Percentiles rank a stretch among this genome's conserved stretches.
These are phyloP conservation scores for Imbricaverruca yamaguchii DNA, from an alignment of 2,888 invertebrate genomes.

Conservation along the genomic window DNA sequence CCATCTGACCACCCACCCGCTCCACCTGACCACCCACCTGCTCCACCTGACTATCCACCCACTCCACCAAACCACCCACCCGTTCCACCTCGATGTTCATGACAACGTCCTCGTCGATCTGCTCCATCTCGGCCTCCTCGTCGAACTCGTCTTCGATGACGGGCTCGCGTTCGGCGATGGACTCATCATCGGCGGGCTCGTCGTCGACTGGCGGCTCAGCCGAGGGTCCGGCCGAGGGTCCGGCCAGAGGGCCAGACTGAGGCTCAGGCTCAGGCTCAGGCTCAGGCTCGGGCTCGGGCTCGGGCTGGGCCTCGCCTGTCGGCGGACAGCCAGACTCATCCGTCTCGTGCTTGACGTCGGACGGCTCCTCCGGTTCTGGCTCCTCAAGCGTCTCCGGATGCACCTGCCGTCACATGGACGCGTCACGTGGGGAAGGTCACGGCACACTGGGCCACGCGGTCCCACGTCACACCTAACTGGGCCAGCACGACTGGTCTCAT, in stretches of 20 bases:
- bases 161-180: neutral
- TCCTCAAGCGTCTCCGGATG: neutral
- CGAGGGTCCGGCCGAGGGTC: neutral
- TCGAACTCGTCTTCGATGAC: conserved; percentile 2
- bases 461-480: too few relatives aligned
- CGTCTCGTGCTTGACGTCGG: neutral
- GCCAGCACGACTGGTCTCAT: too few relatives aligned
- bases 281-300: neutral
- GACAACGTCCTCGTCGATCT: conserved; percentile 13
- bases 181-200: neutral
- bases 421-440: too few relatives aligned
- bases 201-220: neutral
- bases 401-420: neutral
- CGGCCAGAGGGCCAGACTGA: neutral
- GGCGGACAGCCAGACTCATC: neutral
- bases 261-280: neutral
- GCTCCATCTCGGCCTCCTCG: neutral
- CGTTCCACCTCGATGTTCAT: conserved; percentile 16
- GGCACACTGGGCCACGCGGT: too few relatives aligned
- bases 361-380: neutral
- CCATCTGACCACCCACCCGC: too few relatives aligned
- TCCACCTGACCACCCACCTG: too few relatives aligned
- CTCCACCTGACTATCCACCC: too few relatives aligned
- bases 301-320: neutral
- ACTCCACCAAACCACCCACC: neutral